Base-by-base conservation (phyloP, 64 coral and sea anemone species). In the Montipora foliosa region DNA sequence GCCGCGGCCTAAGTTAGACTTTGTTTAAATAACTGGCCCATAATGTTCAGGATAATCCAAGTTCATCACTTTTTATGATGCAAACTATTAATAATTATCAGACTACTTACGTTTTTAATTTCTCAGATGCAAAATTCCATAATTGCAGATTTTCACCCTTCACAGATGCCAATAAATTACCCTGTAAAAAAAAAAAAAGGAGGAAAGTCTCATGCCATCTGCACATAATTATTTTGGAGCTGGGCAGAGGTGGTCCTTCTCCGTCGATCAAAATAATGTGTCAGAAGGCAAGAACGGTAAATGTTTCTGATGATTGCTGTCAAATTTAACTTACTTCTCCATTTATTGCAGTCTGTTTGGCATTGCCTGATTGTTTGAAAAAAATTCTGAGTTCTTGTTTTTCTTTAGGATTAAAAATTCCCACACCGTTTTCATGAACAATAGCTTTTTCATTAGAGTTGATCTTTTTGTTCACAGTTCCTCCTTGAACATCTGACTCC, bases 301-400 rank as follows among this genome's bases (percentile, higher is more conserved):
- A 37, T 37, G 29, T 37, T 37, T 37, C 29, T 37, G 29, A 37
- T 37, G 29, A 37, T 37, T 37, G 29, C 29, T 37, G 29, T 37
- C 29, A 37, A 67, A 67, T 37, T 16, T 44, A 69, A 71, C 82
- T 86, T 49, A 86, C 82, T 2, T 86, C 66, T 3, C 82, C 82
- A 86, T 70, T 86, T 10, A 86, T 70, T 86, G 82, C 21, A 24
- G 82, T 86, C 64, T 71, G 82, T 86, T 86, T 86, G 17, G 62
- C 68, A 64, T 86, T 86, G 44, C 82, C 82, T 51, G 82, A 86
- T 72, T 13, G 37, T 16, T 71, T 16, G 66, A 86, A 45, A 3
- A 86, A 21, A 44, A 86, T 7, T 10, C 15, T 69, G 2, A 86
- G 10, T 21, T 49, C 50, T 70, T 44, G 4, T 70, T 72, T 69